phyloP scores from a whole-genome alignment of 2,888 invertebrate species.

The Diarsia mendica region DNA sequence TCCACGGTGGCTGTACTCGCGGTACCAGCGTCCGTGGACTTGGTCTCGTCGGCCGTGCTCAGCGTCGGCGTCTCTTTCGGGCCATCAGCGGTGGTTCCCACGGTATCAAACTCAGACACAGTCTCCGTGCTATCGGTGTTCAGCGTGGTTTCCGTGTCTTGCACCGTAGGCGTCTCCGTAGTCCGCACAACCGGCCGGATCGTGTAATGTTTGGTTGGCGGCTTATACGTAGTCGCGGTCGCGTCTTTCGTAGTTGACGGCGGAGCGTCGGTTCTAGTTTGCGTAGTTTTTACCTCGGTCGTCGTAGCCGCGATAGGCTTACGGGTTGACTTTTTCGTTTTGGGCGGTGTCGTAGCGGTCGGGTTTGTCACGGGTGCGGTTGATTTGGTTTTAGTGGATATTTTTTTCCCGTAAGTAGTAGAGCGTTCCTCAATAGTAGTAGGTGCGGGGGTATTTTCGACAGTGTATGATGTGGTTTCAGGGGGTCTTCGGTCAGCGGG shows the following conservation, averaged over 20 bases:
- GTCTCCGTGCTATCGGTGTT: slow-evolving; percentile 89
- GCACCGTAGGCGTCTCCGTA: slow-evolving; percentile 81
- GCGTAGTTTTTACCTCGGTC: slow-evolving; percentile 79
- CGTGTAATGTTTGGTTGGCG: slow-evolving; percentile 89
- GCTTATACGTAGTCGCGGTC: slow-evolving; percentile 78
- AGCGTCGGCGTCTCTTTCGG: slow-evolving; percentile 81
- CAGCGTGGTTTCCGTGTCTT: slow-evolving; percentile 87
- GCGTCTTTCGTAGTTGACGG: slow-evolving; percentile 77
- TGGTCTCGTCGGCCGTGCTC: slow-evolving; percentile 80
- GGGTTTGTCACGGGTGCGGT: slow-evolving; percentile 81
- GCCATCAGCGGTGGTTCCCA: slow-evolving; percentile 80
- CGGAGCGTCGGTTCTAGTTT: slow-evolving; percentile 78
- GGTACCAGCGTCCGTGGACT: slow-evolving; percentile 80
- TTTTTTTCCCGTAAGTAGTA: slow-evolving; percentile 84
- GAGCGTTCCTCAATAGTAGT: slow-evolving; percentile 83
- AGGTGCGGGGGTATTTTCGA: slow-evolving; percentile 79
- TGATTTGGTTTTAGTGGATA: slow-evolving; percentile 84
- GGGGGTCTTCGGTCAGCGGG: slow-evolving; percentile 85
- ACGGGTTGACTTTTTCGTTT: slow-evolving; percentile 83
- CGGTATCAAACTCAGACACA: slow-evolving; percentile 81
- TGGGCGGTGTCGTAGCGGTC: slow-evolving; percentile 81
- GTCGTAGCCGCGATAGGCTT: slow-evolving; percentile 79
- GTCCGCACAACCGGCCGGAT: slow-evolving; percentile 86
- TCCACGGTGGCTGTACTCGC: slow-evolving; percentile 82
- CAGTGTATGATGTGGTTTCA: slow-evolving; percentile 68